Conservation (phyloP, 2,797 vertebrate genomes). For the Ciconia nigra region DNA sequence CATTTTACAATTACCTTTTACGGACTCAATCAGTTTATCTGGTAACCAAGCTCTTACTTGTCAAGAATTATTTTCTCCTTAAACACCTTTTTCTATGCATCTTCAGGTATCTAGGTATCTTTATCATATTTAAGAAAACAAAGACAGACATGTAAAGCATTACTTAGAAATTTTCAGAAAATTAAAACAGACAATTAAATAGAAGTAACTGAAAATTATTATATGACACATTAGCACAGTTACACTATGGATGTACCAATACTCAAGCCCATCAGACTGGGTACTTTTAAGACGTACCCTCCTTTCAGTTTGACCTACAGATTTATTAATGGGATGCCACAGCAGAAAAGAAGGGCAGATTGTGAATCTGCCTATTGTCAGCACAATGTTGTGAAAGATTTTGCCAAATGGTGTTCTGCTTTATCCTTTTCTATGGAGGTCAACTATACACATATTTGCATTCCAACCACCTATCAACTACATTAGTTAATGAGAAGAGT, state of each 20-base stretch:
- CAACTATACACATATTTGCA: not conserved
- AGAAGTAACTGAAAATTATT: not conserved
- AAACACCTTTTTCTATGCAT: not conserved
- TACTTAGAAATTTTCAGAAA: not conserved
- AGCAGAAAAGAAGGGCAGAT: not conserved
- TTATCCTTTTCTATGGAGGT: not conserved
- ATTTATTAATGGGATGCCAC: not conserved
- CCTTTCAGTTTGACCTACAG: not conserved
- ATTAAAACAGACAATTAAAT: not conserved
- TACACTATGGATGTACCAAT: not conserved
- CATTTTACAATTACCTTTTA: not conserved
- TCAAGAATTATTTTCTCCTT: not conserved
- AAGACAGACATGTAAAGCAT: not conserved
- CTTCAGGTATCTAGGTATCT: not conserved
- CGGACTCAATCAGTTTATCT: not conserved
- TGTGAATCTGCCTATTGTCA: not conserved
- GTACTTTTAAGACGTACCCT: not conserved
- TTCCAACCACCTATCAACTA: not conserved
- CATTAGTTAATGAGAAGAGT: not conserved
- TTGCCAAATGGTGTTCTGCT: not conserved
- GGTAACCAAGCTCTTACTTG: not conserved
- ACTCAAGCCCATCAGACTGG: fast-evolving
- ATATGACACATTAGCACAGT: not conserved
- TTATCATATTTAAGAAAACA: not conserved
- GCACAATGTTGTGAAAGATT: not conserved